These are phyloP conservation scores for Nebria salina DNA, from an alignment of 2,888 invertebrate species.

Conservation along the genomic window DNA sequence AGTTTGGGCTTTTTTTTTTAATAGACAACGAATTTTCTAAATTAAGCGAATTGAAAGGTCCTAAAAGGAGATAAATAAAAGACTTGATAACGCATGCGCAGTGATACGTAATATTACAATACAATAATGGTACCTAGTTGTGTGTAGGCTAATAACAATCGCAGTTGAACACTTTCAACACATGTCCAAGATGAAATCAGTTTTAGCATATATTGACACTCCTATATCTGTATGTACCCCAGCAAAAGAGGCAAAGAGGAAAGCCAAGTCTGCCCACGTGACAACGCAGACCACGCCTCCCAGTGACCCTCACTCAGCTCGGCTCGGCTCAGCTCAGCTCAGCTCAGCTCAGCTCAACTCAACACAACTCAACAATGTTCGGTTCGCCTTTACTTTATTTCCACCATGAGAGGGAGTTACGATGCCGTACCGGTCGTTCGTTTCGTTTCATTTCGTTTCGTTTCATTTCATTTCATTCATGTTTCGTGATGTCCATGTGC, in stretches of 20 bases:
- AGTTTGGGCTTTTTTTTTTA: too few relatives aligned
- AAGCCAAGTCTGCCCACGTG: constrained; percentile 11
- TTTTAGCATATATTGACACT: constrained; percentile 53
- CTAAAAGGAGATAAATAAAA: neutral
- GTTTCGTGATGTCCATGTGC: neutral
- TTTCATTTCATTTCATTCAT: constrained; percentile 16
- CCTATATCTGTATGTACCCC: constrained; percentile 47
- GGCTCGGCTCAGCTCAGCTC: too few relatives aligned
- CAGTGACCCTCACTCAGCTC: constrained; percentile 8
- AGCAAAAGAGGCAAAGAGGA: constrained; percentile 3
- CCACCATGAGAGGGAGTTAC: constrained; percentile 4
- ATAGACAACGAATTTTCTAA: too few relatives aligned
- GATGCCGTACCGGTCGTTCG: neutral
- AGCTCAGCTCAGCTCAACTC: neutral
- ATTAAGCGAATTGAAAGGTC: too few relatives aligned
- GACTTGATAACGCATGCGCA: neutral
- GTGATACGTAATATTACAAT: neutral
- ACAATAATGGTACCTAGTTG: constrained; percentile 3
- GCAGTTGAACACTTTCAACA: constrained; percentile 47
- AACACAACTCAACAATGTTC: neutral
- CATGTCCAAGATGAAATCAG: constrained; percentile 50
- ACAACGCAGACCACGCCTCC: constrained; percentile 14
- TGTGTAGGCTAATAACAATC: constrained; percentile 29
- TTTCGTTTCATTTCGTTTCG: neutral
- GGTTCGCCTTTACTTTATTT: constrained; percentile 4